Conservation (phyloP, 2,113 vertebrate genomes). For the Macrotis lagotis region DNA sequence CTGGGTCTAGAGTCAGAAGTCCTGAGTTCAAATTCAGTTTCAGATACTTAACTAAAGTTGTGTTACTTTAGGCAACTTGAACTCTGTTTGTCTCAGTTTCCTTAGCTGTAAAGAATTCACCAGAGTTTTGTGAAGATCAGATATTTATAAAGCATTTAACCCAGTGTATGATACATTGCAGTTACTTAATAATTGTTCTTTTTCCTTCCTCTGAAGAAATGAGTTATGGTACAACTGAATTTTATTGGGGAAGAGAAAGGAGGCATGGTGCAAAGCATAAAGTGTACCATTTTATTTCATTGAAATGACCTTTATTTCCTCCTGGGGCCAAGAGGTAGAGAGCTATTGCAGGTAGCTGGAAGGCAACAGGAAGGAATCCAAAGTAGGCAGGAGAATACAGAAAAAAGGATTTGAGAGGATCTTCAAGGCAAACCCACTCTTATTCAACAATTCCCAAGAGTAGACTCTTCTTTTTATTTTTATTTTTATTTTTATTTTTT, state of each 20-base stretch:
- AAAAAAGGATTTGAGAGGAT: not conserved
- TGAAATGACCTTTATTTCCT: not conserved
- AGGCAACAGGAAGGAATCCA: not conserved
- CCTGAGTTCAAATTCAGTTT: not conserved
- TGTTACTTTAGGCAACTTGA: not conserved
- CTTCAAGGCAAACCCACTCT: not conserved
- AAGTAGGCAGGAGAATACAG: not conserved
- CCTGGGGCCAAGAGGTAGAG: not conserved
- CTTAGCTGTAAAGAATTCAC: not conserved
- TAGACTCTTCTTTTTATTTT: too few species aligned
- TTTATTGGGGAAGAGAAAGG: not conserved
- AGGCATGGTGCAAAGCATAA: not conserved
- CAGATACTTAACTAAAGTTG: not conserved
- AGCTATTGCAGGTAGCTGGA: not conserved
- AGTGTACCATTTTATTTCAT: not conserved
- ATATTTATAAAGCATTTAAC: not conserved
- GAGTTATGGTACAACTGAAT: not conserved
- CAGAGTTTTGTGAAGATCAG: not conserved
- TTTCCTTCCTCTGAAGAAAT: not conserved
- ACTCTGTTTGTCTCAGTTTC: not conserved
- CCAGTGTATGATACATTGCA: not conserved
- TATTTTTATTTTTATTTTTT: too few species aligned
- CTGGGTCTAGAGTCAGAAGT: not conserved
- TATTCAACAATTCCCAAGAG: not conserved
- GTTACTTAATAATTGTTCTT: not conserved